Base-by-base conservation (phyloP, 2,888 invertebrate genomes). In the Silvanus unidentatus region DNA sequence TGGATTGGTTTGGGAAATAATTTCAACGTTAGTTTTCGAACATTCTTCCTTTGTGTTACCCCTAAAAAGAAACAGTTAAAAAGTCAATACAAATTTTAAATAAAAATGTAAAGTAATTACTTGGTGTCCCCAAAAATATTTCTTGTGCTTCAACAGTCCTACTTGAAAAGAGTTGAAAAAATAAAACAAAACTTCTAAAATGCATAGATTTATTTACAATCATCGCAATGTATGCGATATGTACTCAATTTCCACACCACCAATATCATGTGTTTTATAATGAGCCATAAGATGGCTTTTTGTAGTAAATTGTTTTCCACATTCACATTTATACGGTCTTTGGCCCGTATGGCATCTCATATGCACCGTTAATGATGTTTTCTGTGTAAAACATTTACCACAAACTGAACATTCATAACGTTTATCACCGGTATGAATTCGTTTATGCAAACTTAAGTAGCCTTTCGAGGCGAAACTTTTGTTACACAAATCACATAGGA, bases 221-320 rank as follows among this genome's bases (percentile, higher is more conserved):
- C 15, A 37, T 15, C 37, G 47, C 14, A 57, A 41, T 37, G 54
- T 55, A 28, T 53, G 53, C 1, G 62, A 57, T 39, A 62, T 62
- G 47, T 63, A 64, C 43, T 65, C 64, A 45, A 65, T 60, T 53
- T 65, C 65, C 0, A 65, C 63, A 2, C 66, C 63, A 11, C 63
- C 67, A 0, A 71, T 62, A 62, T 78, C 77, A 54, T 78, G 77
- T 0, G 74, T 73, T 36, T 74, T 73, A 55, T 75, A 65, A 57
- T 80, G 81, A 3, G 75, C 61, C 55, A 79, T 80, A 43, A 78
- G 61, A 45, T 79, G 78, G 1, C 79, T 75, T 14, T 74, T 70
- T 38, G 79, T 79, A 1, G 79, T 75, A 44, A 80, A 80, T 1
- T 77, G 75, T 43, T 76, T 77, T 0, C 75, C 77, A 36, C 80